Evolutionary conservation across 2,888 invertebrate genomes (phyloP), one percentile per base, ranked within the genome.

Genomic region (Dryococelus australis): DNA sequence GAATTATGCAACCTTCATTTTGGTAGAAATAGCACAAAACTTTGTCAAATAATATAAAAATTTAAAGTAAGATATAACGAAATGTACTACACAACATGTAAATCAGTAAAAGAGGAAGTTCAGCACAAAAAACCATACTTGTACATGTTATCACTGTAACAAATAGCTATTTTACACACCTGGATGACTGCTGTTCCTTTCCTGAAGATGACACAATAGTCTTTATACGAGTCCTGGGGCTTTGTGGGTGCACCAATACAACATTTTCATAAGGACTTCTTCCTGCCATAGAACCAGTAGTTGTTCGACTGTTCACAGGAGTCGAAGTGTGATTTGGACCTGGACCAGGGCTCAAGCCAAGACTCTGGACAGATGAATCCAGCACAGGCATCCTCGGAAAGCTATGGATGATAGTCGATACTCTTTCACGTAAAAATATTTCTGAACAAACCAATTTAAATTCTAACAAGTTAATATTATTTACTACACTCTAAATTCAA

Each of bases 241-340:
- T 92, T 88, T 92, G 92, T 24, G 91, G 91, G 88, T 90, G 90
- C 87, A 87, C 86, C 87, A 90, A 89, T 80, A 89, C 90, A 9
- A 91, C 90, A 87, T 92, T 92, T 89, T 92, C 92, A 88, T 92
- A 92, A 0, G 92, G 90, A 88, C 90, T 90, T 86, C 89, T 88
- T 27, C 86, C 85, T 79, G 87, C 27, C n/a, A n/a, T 20, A n/a
- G 65, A 20, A 65, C 65, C 65, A 65, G 86, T 16, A n/a, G 86
- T 43, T 51, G 80, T 20, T 2, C 51, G 81, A 35, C 85, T 85
- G 16, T 26, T 83, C 16, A 83, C 83, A 83, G 83, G 83, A 43
- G 83, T 83, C 8, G 83, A 35, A 16, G 43, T 35, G 83, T 28
- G 20, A 28, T 28, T 83, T 28, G 65, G 65, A n/a, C 65, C 65